phyloP scores from a whole-genome alignment of 1,140 invertebrate genomes.

The Drosophila trapezifrons region DNA sequence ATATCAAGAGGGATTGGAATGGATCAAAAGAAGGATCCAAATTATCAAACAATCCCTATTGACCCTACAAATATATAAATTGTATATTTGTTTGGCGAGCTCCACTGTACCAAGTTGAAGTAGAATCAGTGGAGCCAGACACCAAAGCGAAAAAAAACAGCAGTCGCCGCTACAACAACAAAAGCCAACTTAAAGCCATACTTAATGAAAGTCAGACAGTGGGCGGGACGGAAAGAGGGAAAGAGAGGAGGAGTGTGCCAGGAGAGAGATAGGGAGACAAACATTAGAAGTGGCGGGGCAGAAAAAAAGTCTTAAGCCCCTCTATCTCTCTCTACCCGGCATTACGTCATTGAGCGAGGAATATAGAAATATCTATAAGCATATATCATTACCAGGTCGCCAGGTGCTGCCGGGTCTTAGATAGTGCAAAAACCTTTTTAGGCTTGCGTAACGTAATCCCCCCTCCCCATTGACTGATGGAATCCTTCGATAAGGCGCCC shows the following conservation, averaged over 20 bases:
- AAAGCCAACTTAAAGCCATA: slow-evolving; percentile 46
- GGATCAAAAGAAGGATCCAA: no score
- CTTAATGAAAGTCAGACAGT: slow-evolving; percentile 64
- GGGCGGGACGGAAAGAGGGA: slow-evolving; percentile 26
- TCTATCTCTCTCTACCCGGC: background rate
- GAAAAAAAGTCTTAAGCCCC: slow-evolving; percentile 27
- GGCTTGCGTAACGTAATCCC: slow-evolving; percentile 21
- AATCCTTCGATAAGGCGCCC: slow-evolving; percentile 26
- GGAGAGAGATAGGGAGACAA: slow-evolving; percentile 10
- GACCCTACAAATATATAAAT: no score
- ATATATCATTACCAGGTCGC: slow-evolving; percentile 18
- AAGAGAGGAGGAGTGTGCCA: background rate
- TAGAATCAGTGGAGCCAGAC: slow-evolving; percentile 15
- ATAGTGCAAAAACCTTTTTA: slow-evolving; percentile 40
- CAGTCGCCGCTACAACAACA: slow-evolving; percentile 25
- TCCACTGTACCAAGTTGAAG: slow-evolving; percentile 5
- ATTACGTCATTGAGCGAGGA: slow-evolving; percentile 39
- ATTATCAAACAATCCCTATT: no score
- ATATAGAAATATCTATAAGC: slow-evolving; percentile 10
- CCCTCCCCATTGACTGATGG: slow-evolving; percentile 24
- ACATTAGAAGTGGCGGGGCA: slow-evolving; percentile 35
- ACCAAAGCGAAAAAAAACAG: slow-evolving; percentile 13
- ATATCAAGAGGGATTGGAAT: no score
- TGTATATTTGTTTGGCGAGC: background rate
- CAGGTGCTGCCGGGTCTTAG: slow-evolving; percentile 15